phyloP scores from a whole-genome alignment of 2,113 vertebrate genomes.

The Arizona elegans region DNA sequence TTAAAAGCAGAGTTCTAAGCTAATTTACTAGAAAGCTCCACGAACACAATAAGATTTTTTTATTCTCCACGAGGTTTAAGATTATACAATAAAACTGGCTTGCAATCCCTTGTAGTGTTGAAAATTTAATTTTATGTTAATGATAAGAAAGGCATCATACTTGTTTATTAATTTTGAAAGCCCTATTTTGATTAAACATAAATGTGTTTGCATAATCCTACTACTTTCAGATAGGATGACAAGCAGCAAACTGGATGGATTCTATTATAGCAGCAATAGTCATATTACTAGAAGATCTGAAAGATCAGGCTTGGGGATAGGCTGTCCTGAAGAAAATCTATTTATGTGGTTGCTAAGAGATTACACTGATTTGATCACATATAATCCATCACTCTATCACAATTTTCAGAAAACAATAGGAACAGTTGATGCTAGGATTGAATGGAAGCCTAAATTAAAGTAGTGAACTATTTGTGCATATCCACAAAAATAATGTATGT shows the following conservation, averaged over 20 bases:
- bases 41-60: not conserved
- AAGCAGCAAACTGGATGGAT: not conserved
- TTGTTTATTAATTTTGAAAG: not conserved
- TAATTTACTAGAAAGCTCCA: not conserved
- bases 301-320: not conserved
- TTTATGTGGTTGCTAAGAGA: not conserved
- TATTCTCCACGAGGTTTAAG: not conserved
- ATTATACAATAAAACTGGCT: not conserved
- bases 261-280: not conserved
- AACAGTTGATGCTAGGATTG: not conserved
- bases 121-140: not conserved
- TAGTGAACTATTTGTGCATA: not conserved
- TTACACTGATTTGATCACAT: not conserved
- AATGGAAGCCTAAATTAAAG: not conserved
- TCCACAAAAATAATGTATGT: not conserved
- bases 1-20: not conserved
- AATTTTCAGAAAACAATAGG: not conserved
- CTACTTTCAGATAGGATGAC: not conserved
- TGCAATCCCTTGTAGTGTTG: not conserved
- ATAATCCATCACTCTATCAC: not conserved
- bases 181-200: not conserved
- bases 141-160: not conserved
- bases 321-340: not conserved
- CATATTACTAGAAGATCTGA: not conserved
- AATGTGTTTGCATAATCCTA: not conserved